phyloP scores from a whole-genome alignment of 2,888 invertebrate species.

The Hoplodrina ambigua region DNA sequence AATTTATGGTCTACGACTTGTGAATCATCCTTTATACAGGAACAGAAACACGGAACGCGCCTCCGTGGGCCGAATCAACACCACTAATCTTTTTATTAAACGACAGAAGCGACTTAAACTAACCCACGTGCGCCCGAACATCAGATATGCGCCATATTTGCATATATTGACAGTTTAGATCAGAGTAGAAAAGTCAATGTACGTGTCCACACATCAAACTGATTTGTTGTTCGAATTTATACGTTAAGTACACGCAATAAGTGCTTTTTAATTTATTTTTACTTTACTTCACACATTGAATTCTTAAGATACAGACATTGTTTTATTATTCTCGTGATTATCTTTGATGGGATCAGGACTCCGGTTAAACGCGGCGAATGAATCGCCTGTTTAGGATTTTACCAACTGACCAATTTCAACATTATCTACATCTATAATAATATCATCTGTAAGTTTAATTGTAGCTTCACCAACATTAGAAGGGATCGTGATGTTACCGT shows the following conservation, averaged over 20 bases:
- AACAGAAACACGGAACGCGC: constrained; percentile 77
- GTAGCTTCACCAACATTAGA: constrained; percentile 24
- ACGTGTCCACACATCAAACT: constrained; percentile 63
- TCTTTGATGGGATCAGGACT: constrained; percentile 23
- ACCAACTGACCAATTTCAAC: constrained; percentile 6
- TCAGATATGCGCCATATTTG: constrained; percentile 84
- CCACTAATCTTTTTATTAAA: constrained; percentile 84
- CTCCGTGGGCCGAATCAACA: constrained; percentile 85
- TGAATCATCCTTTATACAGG: constrained; percentile 70
- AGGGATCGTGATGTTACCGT: constrained; percentile 45
- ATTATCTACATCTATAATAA: constrained; percentile 20
- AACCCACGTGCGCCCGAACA: constrained; percentile 82
- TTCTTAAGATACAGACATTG: constrained; percentile 27
- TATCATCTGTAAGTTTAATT: constrained; percentile 39
- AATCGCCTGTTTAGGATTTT: constrained; percentile 2
- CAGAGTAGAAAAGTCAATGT: constrained; percentile 68
- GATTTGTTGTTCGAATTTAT: constrained; percentile 61
- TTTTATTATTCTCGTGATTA: constrained; percentile 33
- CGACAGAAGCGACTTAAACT: constrained; percentile 80
- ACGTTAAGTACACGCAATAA: constrained; percentile 55
- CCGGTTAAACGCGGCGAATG: constrained; percentile 14
- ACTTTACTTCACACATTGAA: constrained; percentile 13
- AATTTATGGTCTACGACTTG: constrained; percentile 47
- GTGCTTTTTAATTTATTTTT: constrained; percentile 43
- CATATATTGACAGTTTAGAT: constrained; percentile 87